These are phyloP conservation scores for Dryas iulia DNA, from an alignment of 1,140 invertebrate genomes.

Conservation along the genomic window DNA sequence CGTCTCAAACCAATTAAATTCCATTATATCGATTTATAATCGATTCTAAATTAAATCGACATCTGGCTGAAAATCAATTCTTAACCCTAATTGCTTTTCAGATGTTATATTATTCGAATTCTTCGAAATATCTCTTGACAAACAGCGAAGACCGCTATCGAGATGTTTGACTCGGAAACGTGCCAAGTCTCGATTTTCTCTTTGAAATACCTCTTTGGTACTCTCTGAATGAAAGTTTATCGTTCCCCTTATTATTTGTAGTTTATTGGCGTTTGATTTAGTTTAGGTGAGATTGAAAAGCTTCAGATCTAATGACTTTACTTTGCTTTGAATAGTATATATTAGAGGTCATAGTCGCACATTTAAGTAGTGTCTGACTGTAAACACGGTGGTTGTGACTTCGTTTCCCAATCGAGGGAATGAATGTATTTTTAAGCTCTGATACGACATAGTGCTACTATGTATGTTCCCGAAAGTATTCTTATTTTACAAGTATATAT, in stretches of 20 bases:
- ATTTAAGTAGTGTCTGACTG: no score
- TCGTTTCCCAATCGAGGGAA: no score
- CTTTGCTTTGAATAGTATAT: no score
- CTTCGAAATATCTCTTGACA: neutral
- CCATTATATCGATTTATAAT: neutral
- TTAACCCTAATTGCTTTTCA: neutral
- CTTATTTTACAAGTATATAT: no score
- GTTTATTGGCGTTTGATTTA: neutral
- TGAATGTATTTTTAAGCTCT: no score
- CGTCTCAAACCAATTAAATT: neutral
- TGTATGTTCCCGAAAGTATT: no score
- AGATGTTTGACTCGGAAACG: constrained; percentile 4
- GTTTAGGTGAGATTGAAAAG: neutral
- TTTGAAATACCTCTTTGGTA: neutral
- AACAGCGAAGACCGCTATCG: neutral
- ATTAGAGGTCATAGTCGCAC: no score
- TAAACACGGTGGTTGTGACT: no score
- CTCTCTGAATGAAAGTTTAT: neutral
- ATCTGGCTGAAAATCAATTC: neutral
- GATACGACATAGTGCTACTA: no score
- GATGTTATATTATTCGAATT: neutral
- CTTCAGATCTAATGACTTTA: neutral
- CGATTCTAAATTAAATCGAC: neutral
- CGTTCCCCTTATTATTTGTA: neutral
- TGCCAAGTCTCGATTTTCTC: constrained; percentile 7